phyloP scores from a whole-genome alignment of 2,797 vertebrate genomes.

The Iguana delicatissima region DNA sequence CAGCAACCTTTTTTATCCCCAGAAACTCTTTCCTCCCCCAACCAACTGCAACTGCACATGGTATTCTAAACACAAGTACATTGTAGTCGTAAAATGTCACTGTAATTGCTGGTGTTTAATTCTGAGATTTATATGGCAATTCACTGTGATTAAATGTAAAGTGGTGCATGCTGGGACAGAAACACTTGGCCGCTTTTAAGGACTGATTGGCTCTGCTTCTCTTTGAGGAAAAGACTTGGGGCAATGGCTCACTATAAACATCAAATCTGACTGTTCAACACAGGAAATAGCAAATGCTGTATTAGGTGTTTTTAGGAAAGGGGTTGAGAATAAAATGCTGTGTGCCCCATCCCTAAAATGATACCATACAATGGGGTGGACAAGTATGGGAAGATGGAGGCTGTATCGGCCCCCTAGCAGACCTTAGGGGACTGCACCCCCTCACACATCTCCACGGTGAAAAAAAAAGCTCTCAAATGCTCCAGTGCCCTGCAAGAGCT shows the following conservation, averaged over 20 bases:
- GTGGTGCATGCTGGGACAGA: not conserved
- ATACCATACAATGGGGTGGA: not conserved
- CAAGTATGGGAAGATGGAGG: too few relatives aligned
- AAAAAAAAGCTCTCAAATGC: too few relatives aligned
- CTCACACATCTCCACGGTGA: too few relatives aligned
- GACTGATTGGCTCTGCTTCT: not conserved
- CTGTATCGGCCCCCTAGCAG: too few relatives aligned
- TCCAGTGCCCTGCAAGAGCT: too few relatives aligned
- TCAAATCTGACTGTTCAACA: not conserved
- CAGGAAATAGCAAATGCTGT: not conserved
- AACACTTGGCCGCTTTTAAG: not conserved
- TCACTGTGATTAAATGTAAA: not conserved
- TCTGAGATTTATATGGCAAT: not conserved
- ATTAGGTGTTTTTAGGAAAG: not conserved
- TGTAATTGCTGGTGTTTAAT: not conserved
- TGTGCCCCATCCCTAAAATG: not conserved
- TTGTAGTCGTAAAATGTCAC: not conserved
- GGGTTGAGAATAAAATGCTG: not conserved
- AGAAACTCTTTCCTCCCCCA: not conserved
- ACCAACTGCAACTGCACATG: not conserved
- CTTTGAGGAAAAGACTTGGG: not conserved
- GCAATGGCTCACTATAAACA: too few relatives aligned
- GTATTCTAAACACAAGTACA: not conserved
- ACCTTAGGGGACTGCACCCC: too few relatives aligned
- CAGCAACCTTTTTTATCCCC: not conserved